These are phyloP conservation scores for Hoplodrina blanda DNA, from an alignment of 2,888 invertebrate species.

Conservation along the genomic window DNA sequence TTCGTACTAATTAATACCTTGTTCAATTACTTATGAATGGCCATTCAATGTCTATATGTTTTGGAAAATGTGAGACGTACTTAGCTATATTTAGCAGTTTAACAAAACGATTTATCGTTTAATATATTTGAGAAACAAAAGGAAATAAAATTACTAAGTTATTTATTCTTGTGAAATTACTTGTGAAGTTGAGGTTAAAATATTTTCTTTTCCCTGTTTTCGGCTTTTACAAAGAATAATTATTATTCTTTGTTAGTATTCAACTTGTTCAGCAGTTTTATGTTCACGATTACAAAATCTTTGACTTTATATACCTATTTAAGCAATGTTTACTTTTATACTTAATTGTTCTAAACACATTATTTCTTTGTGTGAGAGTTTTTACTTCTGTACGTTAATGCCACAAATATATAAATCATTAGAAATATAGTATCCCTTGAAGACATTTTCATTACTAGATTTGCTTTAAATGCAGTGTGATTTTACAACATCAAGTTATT, in stretches of 20 bases:
- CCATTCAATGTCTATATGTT: background rate
- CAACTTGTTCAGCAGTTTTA: constrained; percentile 5
- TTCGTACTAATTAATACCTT: constrained; percentile 41
- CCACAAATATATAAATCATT: too few species aligned
- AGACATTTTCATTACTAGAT: constrained; percentile 22
- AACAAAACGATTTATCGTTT: background rate
- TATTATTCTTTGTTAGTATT: constrained; percentile 29
- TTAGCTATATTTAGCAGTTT: background rate
- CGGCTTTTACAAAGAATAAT: constrained; percentile 2
- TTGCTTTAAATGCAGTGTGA: constrained; percentile 25
- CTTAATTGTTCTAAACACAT: background rate
- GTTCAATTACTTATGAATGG: constrained; percentile 25
- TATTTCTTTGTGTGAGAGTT: background rate
- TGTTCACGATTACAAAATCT: background rate
- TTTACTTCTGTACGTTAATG: background rate
- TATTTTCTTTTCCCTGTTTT: background rate
- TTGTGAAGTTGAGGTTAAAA: background rate
- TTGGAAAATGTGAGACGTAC: background rate
- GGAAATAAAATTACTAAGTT: background rate
- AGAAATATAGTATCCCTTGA: constrained; percentile 1
- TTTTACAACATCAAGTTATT: constrained; percentile 40
- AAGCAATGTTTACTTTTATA: background rate
- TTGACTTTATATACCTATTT: background rate
- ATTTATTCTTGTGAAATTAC: constrained; percentile 10
- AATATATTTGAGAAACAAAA: background rate